These are phyloP conservation scores for Threskiornis aethiopicus DNA, from an alignment of 2,797 vertebrate genomes.

Conservation along the genomic window DNA sequence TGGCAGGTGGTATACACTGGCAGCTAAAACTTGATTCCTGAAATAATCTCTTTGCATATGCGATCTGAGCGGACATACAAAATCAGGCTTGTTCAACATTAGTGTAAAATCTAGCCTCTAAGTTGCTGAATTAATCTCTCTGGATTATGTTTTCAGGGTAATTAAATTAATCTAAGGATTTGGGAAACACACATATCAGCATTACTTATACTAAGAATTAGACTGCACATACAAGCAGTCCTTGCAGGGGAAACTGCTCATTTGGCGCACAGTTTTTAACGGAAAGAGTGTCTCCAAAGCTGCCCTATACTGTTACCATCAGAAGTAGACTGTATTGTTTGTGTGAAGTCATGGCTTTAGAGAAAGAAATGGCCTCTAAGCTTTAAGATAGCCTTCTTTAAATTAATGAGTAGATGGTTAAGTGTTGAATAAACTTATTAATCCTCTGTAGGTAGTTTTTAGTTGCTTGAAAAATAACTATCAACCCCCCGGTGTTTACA, in stretches of 20 bases:
- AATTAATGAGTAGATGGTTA: slow-evolving; percentile 35
- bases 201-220: not conserved
- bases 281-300: slow-evolving; percentile 1
- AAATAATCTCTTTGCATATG: not conserved
- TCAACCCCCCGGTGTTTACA: slow-evolving; percentile 37
- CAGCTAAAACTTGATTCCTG: not conserved
- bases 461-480: slow-evolving; percentile 61
- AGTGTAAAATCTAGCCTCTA: not conserved
- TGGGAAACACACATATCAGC: not conserved
- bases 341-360: slow-evolving; percentile 16
- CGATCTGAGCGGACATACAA: not conserved
- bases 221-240: not conserved
- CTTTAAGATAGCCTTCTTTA: slow-evolving; percentile 57
- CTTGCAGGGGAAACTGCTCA: not conserved
- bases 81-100: not conserved
- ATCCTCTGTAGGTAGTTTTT: slow-evolving; percentile 54
- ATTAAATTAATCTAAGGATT: not conserved
- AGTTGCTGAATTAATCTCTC: not conserved
- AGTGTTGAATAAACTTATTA: slow-evolving; percentile 46
- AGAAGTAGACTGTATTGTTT: slow-evolving; percentile 42
- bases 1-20: not conserved
- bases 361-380: slow-evolving; percentile 49
- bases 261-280: not conserved
- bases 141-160: not conserved
- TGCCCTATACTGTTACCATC: not conserved